Conservation (phyloP, 2,113 vertebrate species). For the Sardina pilchardus region DNA sequence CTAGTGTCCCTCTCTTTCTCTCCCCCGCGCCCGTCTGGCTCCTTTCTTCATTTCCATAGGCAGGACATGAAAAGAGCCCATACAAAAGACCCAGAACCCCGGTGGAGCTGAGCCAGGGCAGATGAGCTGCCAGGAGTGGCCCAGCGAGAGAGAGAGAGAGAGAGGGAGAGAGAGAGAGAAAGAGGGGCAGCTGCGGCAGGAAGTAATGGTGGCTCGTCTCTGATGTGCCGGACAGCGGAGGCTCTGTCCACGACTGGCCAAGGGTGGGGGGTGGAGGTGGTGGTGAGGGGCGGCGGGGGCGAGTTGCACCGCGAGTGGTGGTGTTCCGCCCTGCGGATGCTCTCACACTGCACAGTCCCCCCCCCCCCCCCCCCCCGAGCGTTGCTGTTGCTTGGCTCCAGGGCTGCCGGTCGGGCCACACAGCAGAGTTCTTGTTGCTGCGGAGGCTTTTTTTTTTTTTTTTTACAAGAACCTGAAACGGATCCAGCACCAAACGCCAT, state of each 20-base stretch:
- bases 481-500: neutral
- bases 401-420: neutral
- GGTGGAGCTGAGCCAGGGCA: neutral
- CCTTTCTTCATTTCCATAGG: constrained; percentile 12
- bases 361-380: too few relatives aligned
- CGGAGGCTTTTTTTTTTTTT: too few relatives aligned
- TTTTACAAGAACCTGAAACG: neutral
- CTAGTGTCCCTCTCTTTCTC: neutral
- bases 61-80: constrained; percentile 38
- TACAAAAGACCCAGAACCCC: constrained; percentile 11
- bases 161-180: neutral
- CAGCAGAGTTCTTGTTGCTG: neutral
- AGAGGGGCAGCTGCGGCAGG: constrained; percentile 25
- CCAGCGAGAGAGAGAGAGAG: neutral
- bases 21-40: constrained; percentile 23
- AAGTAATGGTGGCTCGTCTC: neutral
- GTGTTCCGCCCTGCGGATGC: neutral
- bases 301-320: too few relatives aligned
- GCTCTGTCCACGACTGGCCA: neutral
- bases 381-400: neutral
- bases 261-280: neutral
- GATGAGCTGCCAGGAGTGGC: neutral
- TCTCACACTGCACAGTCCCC: neutral
- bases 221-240: neutral
- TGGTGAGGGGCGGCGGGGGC: neutral